Evolutionary conservation across 2,888 invertebrate species (phyloP).

Genomic region (Bugula neritina): DNA sequence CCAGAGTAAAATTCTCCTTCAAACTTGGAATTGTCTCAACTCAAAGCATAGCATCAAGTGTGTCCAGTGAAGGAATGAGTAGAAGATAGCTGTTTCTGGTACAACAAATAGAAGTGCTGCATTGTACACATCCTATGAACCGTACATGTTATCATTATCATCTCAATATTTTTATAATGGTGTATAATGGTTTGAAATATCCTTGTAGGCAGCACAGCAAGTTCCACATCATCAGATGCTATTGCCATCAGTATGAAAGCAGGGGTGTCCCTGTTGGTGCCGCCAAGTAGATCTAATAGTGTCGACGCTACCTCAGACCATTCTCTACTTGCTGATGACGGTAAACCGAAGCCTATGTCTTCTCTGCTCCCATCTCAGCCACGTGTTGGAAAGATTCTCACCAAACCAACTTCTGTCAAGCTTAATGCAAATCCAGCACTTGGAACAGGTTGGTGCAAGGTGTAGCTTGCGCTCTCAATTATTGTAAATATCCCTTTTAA

Average conservation of each 20-base stretch:
- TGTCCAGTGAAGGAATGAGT: no score
- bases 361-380: neutral
- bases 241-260: neutral
- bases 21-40: no score
- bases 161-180: no score
- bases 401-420: constrained; percentile 15
- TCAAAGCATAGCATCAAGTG: no score
- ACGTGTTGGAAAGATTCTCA: neutral
- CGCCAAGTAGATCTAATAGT: neutral
- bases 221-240: constrained; percentile 6
- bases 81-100: no score
- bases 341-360: constrained; percentile 6
- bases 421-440: constrained; percentile 8
- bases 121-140: no score
- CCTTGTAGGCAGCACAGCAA: constrained; percentile 12
- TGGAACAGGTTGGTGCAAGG: neutral
- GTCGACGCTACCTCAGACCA: neutral
- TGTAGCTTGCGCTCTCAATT: no score
- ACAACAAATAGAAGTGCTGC: no score
- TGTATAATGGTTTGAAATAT: no score
- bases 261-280: neutral
- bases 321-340: neutral
- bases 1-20: no score
- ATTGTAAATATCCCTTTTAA: no score
- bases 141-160: no score